Evolutionary conservation across 2,888 invertebrate species (phyloP).

Genomic region (Dastarcus helophoroides): DNA sequence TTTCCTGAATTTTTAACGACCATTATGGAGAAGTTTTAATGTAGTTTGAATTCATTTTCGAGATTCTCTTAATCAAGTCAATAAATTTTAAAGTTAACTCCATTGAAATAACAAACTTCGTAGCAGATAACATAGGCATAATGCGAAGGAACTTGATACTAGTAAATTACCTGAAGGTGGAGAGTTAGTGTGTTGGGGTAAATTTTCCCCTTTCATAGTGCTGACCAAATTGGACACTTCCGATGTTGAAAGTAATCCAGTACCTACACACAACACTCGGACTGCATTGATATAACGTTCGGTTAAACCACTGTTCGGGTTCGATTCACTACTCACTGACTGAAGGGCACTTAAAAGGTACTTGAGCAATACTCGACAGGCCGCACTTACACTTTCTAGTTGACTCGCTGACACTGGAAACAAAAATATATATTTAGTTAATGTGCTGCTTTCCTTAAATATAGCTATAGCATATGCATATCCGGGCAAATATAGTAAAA

Average conservation of each 20-base stretch:
- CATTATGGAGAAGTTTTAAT: too few species aligned
- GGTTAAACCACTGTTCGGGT: constrained; percentile 31
- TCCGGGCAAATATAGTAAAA: too few species aligned
- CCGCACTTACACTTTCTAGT: constrained; percentile 54
- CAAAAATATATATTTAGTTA: too few species aligned
- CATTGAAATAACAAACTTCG: too few species aligned
- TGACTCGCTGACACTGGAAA: constrained; percentile 54
- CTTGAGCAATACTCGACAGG: constrained; percentile 55
- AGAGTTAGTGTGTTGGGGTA: constrained; percentile 35
- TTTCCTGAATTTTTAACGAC: too few species aligned
- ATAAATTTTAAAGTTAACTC: too few species aligned
- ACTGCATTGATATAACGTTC: constrained; percentile 54
- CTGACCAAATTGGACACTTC: constrained; percentile 69
- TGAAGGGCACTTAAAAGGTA: constrained; percentile 43
- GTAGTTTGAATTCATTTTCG: too few species aligned
- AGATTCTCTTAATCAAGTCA: too few species aligned
- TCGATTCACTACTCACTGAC: constrained; percentile 26
- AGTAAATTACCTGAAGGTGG: constrained; percentile 37
- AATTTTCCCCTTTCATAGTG: constrained; percentile 58
- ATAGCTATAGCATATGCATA: too few species aligned
- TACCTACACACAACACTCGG: constrained; percentile 59
- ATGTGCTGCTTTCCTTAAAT: too few species aligned
- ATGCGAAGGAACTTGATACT: too few species aligned
- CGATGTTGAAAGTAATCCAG: constrained; percentile 56
- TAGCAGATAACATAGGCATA: not conserved